Evolutionary conservation across 2,888 invertebrate genomes (phyloP), one percentile per base, ranked within the genome.

Genomic region (Perizoma affinitatum): DNA sequence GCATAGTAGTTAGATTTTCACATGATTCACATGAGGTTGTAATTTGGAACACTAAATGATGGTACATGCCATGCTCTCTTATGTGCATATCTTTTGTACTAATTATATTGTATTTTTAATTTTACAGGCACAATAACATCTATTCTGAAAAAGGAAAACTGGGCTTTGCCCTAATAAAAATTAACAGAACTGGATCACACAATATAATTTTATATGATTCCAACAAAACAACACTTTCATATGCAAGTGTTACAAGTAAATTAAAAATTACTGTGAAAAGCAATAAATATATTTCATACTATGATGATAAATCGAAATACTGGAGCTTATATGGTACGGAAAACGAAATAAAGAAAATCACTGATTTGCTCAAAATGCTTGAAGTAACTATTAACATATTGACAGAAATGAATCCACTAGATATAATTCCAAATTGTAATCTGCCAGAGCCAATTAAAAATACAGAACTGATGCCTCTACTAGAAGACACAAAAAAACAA

Each of bases 141-240:
- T 89, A 90, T 64, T 70, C 75, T 42, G 61, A 75, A 54, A 87
- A 76, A 80, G 90, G 89, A 50, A 89, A 83, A 71, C 63, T 90
- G 48, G 91, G 90, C 8, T 85, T 91, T 77, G 90, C 89, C n/a
- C 75, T 92, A 54, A 59, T 90, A 54, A 88, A 85, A 74, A 71
- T 78, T 34, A 60, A 76, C 4, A 86, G 82, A 71, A 75, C 75
- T 66, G 76, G 73, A 58, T 64, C 60, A 57, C 74, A 83, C 65
- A 83, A 82, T 64, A 80, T 90, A 53, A 70, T 91, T 35, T 74
- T 92, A 3, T 92, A 91, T 81, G 85, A 88, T 67, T 79, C 85
- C 5, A 84, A 82, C 62, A 92, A 90, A 80, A 72, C 69, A 33
- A 86, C 87, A 43, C 60, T 92, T 47, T 91, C 90, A 10, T 79